phyloP scores from a whole-genome alignment of 2,113 vertebrate species.

The Etia nguti region DNA sequence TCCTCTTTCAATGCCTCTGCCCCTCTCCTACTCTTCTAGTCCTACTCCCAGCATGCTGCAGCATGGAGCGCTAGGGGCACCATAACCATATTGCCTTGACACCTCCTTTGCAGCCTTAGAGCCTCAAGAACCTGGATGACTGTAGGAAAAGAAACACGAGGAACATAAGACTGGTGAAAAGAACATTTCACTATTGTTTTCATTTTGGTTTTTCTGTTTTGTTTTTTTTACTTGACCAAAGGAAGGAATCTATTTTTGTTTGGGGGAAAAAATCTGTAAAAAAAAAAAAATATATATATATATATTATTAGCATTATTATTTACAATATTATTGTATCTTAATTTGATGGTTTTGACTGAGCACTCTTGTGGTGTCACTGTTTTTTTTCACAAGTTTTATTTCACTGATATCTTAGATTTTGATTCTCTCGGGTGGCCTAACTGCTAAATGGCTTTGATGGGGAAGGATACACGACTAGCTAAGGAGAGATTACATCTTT shows the following conservation, averaged over 20 bases:
- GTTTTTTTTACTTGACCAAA: slow-evolving; percentile 74
- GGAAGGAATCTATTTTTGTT: slow-evolving; percentile 76
- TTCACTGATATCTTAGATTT: slow-evolving; percentile 35
- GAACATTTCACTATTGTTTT: slow-evolving; percentile 49
- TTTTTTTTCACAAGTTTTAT: slow-evolving; percentile 50
- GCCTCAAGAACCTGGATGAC: slow-evolving; percentile 71
- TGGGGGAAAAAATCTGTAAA: slow-evolving; percentile 38
- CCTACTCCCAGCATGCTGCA: slow-evolving; percentile 75
- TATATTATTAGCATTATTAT: slow-evolving; percentile 58
- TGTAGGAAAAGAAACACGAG: slow-evolving; percentile 34
- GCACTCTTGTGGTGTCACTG: slow-evolving; percentile 57
- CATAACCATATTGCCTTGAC: slow-evolving; percentile 79
- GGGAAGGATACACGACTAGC: neutral
- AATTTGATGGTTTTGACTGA: slow-evolving; percentile 58
- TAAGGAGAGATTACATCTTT: neutral
- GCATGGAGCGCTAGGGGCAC: slow-evolving; percentile 73
- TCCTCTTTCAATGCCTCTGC: slow-evolving; percentile 61
- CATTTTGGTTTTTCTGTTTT: slow-evolving; percentile 37
- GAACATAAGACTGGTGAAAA: slow-evolving; percentile 53
- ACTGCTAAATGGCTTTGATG: slow-evolving; percentile 42
- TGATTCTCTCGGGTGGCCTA: slow-evolving; percentile 41
- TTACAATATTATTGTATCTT: slow-evolving; percentile 51
- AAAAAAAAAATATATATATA: slow-evolving; percentile 53
- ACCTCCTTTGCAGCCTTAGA: slow-evolving; percentile 80
- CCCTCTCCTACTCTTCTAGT: slow-evolving; percentile 48